phyloP scores from a whole-genome alignment of 1,140 invertebrate species.

The Heliconius hewitsoni region DNA sequence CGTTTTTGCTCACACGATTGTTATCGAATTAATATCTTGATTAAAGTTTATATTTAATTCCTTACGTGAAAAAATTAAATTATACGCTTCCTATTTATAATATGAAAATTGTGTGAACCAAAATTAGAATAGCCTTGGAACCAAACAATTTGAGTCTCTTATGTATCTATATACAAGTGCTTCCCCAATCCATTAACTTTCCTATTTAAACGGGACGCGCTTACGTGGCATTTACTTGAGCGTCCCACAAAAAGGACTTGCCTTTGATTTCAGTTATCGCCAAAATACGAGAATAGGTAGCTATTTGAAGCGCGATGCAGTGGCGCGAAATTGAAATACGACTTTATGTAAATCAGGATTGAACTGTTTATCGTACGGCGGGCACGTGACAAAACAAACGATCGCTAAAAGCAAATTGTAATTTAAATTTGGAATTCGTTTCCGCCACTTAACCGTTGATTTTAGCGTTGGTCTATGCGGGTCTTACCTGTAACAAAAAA shows the following conservation, averaged over 20 bases:
- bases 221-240: slow-evolving; percentile 8
- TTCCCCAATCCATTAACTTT: slow-evolving; percentile 9
- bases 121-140: slow-evolving; percentile 11
- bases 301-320: slow-evolving; percentile 42
- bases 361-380: slow-evolving; percentile 64
- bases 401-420: slow-evolving; percentile 49
- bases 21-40: slow-evolving; percentile 50
- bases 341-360: slow-evolving; percentile 67
- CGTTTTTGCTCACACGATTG: slow-evolving; percentile 60
- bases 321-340: slow-evolving; percentile 65
- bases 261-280: slow-evolving; percentile 66
- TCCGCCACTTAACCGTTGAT: slow-evolving; percentile 41
- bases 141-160: neutral
- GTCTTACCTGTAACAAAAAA: slow-evolving; percentile 72
- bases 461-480: slow-evolving; percentile 33
- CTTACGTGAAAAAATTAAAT: neutral
- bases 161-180: neutral
- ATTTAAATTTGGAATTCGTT: slow-evolving; percentile 63
- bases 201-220: slow-evolving; percentile 15
- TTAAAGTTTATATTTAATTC: slow-evolving; percentile 21
- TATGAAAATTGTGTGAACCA: neutral
- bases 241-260: slow-evolving; percentile 31
- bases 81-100: neutral
- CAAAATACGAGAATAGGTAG: slow-evolving; percentile 50
- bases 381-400: slow-evolving; percentile 61